Base-by-base conservation (phyloP, 2,113 vertebrate genomes). In the Phaetusa simplex region DNA sequence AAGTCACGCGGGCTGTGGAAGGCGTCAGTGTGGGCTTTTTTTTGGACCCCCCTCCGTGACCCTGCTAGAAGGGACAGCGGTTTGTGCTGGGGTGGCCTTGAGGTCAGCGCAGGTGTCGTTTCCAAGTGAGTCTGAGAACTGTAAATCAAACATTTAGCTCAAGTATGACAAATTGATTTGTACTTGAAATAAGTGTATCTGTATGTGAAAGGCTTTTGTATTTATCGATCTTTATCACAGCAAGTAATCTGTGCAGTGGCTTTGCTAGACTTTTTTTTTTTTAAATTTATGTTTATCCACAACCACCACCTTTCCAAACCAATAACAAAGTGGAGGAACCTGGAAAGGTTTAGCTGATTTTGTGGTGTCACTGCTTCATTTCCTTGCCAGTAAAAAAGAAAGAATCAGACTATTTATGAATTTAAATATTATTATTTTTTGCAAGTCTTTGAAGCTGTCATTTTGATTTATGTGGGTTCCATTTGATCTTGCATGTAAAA, bases 401-500 rank as follows among this genome's bases (percentile, higher is more conserved):
- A 86, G 27, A 61, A 62, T 56, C 3, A 3, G 91, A 91, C 74
- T 93, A 86, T 78, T 84, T 96, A 82, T 84, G 92, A 49, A 84
- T 92, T 91, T 67, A 82, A 94, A 74, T 59, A 50, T 42, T 82
- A 69, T 83, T 93, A 58, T 71, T 92, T 94, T 89, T 93, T 58
- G 55, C 59, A 42, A 90, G 81, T 32, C 42, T 89, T 95, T 95
- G 80, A 94, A 96, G 81, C 76, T 89, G 82, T 66, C 4, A 6
- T 73, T 95, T 90, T 94, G 89, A 90, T 95, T 94, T 82, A 77
- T 86, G 38, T 24, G 53, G 86, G 78, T 86, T 87, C 66, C 38
- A 50, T 93, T 93, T 96, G 96, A 90, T 96, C 64, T 86, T 66
- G 43, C 27, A 4, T 88, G 82, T 95, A 84, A 97, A 95, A 72